Percentiles rank a stretch among this genome's conserved stretches.
phyloP scores from a whole-genome alignment of 2,888 invertebrate species.

The Orthosia incerta region DNA sequence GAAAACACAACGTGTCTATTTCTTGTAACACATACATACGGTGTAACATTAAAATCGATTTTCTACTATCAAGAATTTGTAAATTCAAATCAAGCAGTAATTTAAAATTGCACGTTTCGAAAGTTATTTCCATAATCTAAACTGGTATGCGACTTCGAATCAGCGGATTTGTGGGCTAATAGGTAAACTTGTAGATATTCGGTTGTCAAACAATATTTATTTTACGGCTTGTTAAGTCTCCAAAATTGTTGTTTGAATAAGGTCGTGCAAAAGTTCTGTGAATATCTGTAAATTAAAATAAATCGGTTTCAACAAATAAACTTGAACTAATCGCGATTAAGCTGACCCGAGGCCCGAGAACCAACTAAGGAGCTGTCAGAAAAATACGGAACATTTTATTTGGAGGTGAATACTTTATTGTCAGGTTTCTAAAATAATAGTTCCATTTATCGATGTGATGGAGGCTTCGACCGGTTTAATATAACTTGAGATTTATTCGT shows the following conservation, averaged over 20 bases:
- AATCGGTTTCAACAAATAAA: conserved; percentile 49
- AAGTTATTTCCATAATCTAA: conserved; percentile 58
- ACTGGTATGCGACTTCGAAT: conserved; percentile 47
- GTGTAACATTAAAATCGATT: conserved; percentile 44
- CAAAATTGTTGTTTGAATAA: conserved; percentile 34
- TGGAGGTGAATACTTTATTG: background rate
- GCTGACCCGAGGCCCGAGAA: conserved; percentile 32
- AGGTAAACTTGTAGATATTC: conserved; percentile 44
- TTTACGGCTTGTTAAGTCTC: conserved; percentile 40
- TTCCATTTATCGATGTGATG: background rate
- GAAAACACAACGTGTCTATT: conserved; percentile 37
- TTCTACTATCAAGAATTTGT: conserved; percentile 48
- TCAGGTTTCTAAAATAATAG: background rate
- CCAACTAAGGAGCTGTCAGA: conserved; percentile 19
- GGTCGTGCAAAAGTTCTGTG: conserved; percentile 33
- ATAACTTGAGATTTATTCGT: conserved; percentile 6
- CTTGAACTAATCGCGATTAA: conserved; percentile 61
- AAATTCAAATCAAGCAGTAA: conserved; percentile 53
- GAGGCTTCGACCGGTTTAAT: background rate
- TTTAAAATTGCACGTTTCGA: conserved; percentile 59
- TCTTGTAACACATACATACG: conserved; percentile 50
- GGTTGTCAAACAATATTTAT: conserved; percentile 46
- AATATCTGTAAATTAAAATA: conserved; percentile 44
- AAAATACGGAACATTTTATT: conserved; percentile 23
- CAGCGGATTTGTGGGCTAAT: conserved; percentile 51